phyloP scores from a whole-genome alignment of 2,113 vertebrate genomes.

The Corythoichthys intestinalis region DNA sequence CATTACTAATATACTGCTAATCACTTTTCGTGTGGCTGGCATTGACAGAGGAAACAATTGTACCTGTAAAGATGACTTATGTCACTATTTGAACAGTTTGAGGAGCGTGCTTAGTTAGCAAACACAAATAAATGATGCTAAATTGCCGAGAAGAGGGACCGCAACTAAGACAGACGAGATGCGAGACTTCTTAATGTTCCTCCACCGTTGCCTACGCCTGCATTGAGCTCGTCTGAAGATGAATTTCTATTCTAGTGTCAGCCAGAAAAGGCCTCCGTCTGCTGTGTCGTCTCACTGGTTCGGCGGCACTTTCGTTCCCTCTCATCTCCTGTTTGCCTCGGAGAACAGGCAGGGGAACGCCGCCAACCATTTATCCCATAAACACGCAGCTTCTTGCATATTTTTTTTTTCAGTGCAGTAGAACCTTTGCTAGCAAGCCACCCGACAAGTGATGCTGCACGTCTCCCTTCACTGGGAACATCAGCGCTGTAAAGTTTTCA shows the following conservation, averaged over 20 bases:
- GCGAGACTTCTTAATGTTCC: slow-evolving; percentile 46
- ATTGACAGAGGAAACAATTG: slow-evolving; percentile 11
- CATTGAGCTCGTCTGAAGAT: slow-evolving; percentile 48
- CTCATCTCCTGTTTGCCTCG: slow-evolving; percentile 64
- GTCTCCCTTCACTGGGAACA: slow-evolving; percentile 57
- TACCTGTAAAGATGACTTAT: slow-evolving; percentile 19
- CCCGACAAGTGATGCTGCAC: slow-evolving; percentile 46
- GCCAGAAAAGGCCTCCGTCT: slow-evolving; percentile 58
- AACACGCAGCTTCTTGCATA: slow-evolving; percentile 56
- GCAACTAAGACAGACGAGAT: slow-evolving; percentile 25
- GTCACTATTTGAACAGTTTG: slow-evolving; percentile 9
- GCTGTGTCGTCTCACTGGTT: slow-evolving; percentile 50
- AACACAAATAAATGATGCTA: slow-evolving; percentile 49
- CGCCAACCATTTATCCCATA: slow-evolving; percentile 66
- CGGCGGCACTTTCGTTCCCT: slow-evolving; percentile 49
- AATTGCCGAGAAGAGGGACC: slow-evolving; percentile 39
- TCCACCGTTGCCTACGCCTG: slow-evolving; percentile 39
- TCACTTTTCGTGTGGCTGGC: not conserved
- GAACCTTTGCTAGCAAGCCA: slow-evolving; percentile 54
- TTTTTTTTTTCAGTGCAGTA: slow-evolving; percentile 25
- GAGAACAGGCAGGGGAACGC: slow-evolving; percentile 62
- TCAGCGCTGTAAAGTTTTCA: slow-evolving; percentile 52
- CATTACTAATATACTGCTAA: not conserved
- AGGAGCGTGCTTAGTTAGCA: slow-evolving; percentile 22
- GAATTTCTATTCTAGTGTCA: slow-evolving; percentile 64